Evolutionary conservation across 2,797 vertebrate genomes (phyloP).

Genomic region (Smutsia gigantea): DNA sequence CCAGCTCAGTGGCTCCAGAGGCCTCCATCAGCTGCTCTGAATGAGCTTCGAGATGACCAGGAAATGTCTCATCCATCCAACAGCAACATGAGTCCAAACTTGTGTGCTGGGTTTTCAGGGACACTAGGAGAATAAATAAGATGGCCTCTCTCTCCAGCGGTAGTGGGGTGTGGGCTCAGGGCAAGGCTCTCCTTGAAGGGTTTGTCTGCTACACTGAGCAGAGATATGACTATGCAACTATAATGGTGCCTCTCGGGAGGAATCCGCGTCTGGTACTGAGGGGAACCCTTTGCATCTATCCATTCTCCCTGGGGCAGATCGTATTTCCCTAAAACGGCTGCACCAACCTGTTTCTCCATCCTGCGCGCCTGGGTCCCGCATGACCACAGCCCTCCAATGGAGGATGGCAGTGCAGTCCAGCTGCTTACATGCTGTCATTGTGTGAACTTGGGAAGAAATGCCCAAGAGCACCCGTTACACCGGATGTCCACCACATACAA

Average conservation of each 20-base stretch:
- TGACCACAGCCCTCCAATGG: neutral
- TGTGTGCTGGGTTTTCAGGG: neutral
- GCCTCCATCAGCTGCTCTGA: neutral
- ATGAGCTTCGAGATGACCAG: too few species aligned
- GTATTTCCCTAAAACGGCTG: neutral
- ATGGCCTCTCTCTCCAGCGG: neutral
- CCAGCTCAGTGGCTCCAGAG: neutral
- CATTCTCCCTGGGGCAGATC: neutral
- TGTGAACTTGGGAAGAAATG: neutral
- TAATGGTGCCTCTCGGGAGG: neutral
- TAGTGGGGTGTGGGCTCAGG: neutral
- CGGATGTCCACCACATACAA: too few species aligned
- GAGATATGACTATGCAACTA: neutral
- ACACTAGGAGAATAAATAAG: neutral
- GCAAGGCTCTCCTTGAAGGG: neutral
- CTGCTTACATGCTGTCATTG: too few species aligned
- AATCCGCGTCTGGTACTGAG: neutral
- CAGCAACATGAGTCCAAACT: neutral
- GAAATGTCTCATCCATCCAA: neutral
- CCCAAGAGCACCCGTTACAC: too few species aligned
- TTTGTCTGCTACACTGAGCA: neutral
- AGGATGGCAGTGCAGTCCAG: neutral
- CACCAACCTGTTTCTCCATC: neutral
- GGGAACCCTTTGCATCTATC: neutral
- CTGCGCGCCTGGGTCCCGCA: accelerated